Evolutionary conservation across 2,888 invertebrate species (phyloP).

Genomic region (Micoletzkya japonica): DNA sequence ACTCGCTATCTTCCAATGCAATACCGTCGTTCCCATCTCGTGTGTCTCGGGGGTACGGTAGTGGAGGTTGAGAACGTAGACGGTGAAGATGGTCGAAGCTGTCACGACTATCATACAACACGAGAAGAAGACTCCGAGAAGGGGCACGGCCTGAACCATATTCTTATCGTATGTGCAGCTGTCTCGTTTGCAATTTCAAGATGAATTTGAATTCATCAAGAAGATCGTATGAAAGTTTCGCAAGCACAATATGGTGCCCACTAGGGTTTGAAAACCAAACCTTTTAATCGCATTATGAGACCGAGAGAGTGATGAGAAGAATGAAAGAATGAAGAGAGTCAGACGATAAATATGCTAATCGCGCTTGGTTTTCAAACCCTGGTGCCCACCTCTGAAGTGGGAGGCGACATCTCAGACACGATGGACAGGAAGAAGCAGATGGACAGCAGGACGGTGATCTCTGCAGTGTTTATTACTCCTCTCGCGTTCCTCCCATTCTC

Average conservation of each 20-base stretch:
- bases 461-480: constrained; percentile 42
- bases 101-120: constrained; percentile 64
- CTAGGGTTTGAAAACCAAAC: too few species aligned
- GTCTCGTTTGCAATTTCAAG: too few species aligned
- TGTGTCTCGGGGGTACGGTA: constrained; percentile 63
- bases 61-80: constrained; percentile 64
- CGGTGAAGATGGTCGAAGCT: constrained; percentile 63
- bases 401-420: constrained; percentile 96
- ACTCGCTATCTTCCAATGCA: neutral
- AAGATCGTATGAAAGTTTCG: neutral
- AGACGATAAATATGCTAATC: too few species aligned
- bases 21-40: constrained; percentile 61
- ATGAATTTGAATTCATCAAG: neutral
- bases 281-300: too few species aligned
- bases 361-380: too few species aligned
- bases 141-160: constrained; percentile 7
- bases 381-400: constrained; percentile 98
- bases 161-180: too few species aligned
- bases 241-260: neutral
- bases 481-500: too few species aligned
- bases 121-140: constrained; percentile 61
- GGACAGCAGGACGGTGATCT: constrained; percentile 73
- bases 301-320: too few species aligned
- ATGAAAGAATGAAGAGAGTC: too few species aligned
- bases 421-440: constrained; percentile 97